These are phyloP conservation scores for Cynopterus sphinx DNA, from an alignment of 2,797 vertebrate genomes.

Conservation along the genomic window DNA sequence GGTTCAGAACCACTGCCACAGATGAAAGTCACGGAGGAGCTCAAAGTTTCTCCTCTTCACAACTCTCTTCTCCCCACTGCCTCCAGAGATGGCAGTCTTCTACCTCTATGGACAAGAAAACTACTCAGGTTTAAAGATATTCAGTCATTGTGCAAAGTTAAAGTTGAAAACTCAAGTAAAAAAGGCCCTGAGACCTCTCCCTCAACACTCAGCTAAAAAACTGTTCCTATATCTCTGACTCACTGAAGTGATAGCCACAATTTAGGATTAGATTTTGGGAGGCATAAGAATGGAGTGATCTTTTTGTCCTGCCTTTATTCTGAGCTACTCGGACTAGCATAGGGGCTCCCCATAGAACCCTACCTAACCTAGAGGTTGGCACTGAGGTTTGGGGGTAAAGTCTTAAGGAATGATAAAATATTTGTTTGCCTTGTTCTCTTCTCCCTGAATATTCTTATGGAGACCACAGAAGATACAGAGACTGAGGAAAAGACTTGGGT, in stretches of 20 bases:
- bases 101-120: neutral
- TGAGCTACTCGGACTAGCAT: neutral
- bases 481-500: neutral
- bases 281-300: conserved; percentile 1
- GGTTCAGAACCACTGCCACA: neutral
- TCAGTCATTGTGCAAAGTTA: neutral
- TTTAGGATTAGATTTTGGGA: neutral
- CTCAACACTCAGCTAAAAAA: neutral
- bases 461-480: neutral
- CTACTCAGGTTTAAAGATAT: neutral
- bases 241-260: neutral
- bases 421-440: conserved; percentile 2
- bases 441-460: neutral
- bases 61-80: neutral
- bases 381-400: neutral
- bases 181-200: neutral
- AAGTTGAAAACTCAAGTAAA: neutral
- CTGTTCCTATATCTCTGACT: neutral
- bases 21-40: neutral
- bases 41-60: neutral
- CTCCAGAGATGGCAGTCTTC: neutral
- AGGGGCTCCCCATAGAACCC: neutral
- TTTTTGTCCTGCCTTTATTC: neutral
- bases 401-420: neutral
- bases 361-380: neutral